These are phyloP conservation scores for Cordylochernes scorpioides DNA, from an alignment of 2,888 invertebrate species.

Conservation along the genomic window DNA sequence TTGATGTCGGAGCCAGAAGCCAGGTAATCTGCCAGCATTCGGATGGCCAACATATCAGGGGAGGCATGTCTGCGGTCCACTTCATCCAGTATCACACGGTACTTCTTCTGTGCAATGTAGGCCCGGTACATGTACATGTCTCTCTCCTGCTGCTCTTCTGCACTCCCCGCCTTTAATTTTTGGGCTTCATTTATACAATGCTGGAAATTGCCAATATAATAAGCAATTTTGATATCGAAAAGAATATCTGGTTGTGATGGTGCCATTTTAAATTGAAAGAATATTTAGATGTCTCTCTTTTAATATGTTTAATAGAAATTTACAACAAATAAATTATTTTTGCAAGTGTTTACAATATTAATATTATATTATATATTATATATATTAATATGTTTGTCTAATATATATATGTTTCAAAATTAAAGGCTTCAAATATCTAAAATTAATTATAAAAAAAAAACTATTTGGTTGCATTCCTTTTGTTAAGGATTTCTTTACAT, in stretches of 20 bases:
- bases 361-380: too few species aligned
- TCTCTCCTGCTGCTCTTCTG: constrained; percentile 39
- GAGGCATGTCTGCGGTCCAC: constrained; percentile 30
- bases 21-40: constrained; percentile 63
- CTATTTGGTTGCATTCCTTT: too few species aligned
- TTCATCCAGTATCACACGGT: constrained; percentile 66
- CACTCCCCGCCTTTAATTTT: constrained; percentile 49
- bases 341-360: too few species aligned
- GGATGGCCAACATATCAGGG: constrained; percentile 49
- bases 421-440: too few species aligned
- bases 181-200: constrained; percentile 82
- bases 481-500: too few species aligned
- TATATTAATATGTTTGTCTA: too few species aligned
- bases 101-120: constrained; percentile 71
- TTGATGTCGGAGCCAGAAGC: too few species aligned
- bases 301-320: too few species aligned
- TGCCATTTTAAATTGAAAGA: background rate
- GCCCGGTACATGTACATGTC: constrained; percentile 66
- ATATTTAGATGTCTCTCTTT: too few species aligned
- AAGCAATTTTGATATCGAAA: constrained; percentile 83
- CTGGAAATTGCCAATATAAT: constrained; percentile 84
- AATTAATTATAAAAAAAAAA: too few species aligned
- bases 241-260: constrained; percentile 43
- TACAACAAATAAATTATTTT: too few species aligned
- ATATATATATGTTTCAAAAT: too few species aligned